These are phyloP conservation scores for Drosophila bocki DNA, from an alignment of 1,140 invertebrate genomes.

Conservation along the genomic window DNA sequence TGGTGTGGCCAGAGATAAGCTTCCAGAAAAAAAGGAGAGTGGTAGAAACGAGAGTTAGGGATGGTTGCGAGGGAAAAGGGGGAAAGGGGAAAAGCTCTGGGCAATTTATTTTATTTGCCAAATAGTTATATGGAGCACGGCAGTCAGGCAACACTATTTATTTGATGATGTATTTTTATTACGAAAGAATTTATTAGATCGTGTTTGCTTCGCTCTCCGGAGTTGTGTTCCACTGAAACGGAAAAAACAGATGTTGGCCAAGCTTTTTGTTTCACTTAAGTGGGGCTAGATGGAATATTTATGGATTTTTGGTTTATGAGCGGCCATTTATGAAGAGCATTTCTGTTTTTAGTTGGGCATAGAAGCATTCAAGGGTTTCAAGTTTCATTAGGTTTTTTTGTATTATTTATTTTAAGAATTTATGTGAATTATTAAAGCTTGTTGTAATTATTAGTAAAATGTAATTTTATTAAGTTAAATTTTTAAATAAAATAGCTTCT, in stretches of 20 bases:
- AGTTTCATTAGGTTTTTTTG: neutral
- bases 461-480: no score
- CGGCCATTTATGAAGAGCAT: slow-evolving; percentile 8
- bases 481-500: no score
- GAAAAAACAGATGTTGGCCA: slow-evolving; percentile 55
- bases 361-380: neutral
- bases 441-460: no score
- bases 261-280: slow-evolving; percentile 46
- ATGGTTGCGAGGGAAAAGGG: slow-evolving; percentile 5
- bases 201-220: slow-evolving; percentile 35
- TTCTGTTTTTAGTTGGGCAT: slow-evolving; percentile 1
- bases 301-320: slow-evolving; percentile 26
- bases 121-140: slow-evolving; percentile 72
- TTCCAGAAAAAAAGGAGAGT: slow-evolving; percentile 13
- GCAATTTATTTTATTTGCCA: slow-evolving; percentile 79
- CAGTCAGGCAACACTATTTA: slow-evolving; percentile 67
- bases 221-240: slow-evolving; percentile 46
- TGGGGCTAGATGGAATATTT: slow-evolving; percentile 33
- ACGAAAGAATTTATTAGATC: slow-evolving; percentile 72
- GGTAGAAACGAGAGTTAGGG: neutral
- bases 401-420: neutral
- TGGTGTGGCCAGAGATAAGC: slow-evolving; percentile 76
- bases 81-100: slow-evolving; percentile 47
- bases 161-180: slow-evolving; percentile 82
- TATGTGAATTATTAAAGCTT: neutral